Conservation (phyloP, 2,113 vertebrate species). For the Reinhardtius hippoglossoides region DNA sequence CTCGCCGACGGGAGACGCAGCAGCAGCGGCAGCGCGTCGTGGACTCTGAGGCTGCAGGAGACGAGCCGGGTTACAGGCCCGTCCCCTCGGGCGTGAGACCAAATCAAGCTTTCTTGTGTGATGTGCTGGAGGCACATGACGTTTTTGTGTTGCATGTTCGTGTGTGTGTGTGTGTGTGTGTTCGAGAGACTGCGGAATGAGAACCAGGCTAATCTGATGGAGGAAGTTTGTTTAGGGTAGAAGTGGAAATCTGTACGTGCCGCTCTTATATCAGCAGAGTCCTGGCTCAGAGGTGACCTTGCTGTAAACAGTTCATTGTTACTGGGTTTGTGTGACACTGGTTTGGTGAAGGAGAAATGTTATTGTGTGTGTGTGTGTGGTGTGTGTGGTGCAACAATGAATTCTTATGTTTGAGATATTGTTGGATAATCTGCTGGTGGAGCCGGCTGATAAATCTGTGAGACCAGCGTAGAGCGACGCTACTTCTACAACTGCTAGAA, state of each 20-base stretch:
- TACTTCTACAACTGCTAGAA: too few species aligned
- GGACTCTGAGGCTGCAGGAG: constrained; percentile 9
- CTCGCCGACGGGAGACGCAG: not conserved
- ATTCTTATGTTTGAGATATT: not conserved
- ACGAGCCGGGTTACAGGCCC: not conserved
- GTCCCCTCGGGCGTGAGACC: constrained; percentile 13
- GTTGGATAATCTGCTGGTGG: too few species aligned
- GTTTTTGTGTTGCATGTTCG: not conserved
- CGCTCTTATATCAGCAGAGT: not conserved
- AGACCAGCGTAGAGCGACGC: too few species aligned
- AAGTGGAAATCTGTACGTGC: constrained; percentile 18
- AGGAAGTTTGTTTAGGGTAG: constrained; percentile 39
- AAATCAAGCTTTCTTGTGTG: not conserved
- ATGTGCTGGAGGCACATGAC: not conserved
- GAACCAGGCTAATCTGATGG: constrained; percentile 63
- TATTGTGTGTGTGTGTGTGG: constrained; percentile 22
- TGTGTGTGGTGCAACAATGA: not conserved
- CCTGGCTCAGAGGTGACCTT: not conserved
- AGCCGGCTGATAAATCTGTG: too few species aligned
- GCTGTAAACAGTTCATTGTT: not conserved
- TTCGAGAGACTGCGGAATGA: constrained; percentile 39
- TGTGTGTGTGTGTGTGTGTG: not conserved
- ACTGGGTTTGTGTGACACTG: constrained; percentile 10
- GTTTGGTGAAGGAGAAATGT: constrained; percentile 29
- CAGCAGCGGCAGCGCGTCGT: constrained; percentile 41